Base-by-base conservation (phyloP, 2,888 invertebrate genomes). In the Perithous albicinctus region DNA sequence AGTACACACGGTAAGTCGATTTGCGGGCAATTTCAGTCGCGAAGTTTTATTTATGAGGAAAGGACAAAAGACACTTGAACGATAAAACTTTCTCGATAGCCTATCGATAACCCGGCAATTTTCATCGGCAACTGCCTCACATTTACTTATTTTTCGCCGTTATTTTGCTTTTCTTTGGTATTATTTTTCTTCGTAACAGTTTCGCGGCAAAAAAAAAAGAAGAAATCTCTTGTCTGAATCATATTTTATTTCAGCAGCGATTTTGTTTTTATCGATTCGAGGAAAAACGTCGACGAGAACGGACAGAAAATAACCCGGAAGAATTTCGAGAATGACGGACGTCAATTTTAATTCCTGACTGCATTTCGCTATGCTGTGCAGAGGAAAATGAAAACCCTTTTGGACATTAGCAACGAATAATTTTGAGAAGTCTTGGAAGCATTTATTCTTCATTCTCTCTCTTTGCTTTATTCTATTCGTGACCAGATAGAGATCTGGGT, bases 401-500 rank as follows among this genome's bases (percentile, higher is more conserved):
- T 4, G 0, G 12, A 2, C 56, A 15, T 7, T 7, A n/a, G 32
- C 15, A 8, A n/a, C 26, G 56, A 15, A 18, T 35, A 59, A 59
- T 59, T 32, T 32, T 8, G 18, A 12, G 56, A n/a, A 59, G 29
- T 32, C 15, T 59, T 15, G 32, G 18, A 32, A 54, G 26, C 26
- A 23, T 54, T n/a, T 5, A n/a, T n/a, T n/a, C n/a, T n/a, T n/a
- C n/a, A n/a, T n/a, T n/a, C n/a, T n/a, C n/a, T n/a, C 15, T 32
- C 35, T 35, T 32, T 59, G 5, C 32, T n/a, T n/a, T 23, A n/a
- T 51, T 51, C 32, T 32, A 32, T 48, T 72, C 56, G 59, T 74
- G 70, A 73, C 5, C 35, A 69, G 80, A 80, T 80, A 83, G 51
- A 48, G 72, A 83, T 79, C 83, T 79, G 26, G 20, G 20, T 35